phyloP scores from a whole-genome alignment of 2,888 invertebrate species.

The Hirtodrosophila cameraria region DNA sequence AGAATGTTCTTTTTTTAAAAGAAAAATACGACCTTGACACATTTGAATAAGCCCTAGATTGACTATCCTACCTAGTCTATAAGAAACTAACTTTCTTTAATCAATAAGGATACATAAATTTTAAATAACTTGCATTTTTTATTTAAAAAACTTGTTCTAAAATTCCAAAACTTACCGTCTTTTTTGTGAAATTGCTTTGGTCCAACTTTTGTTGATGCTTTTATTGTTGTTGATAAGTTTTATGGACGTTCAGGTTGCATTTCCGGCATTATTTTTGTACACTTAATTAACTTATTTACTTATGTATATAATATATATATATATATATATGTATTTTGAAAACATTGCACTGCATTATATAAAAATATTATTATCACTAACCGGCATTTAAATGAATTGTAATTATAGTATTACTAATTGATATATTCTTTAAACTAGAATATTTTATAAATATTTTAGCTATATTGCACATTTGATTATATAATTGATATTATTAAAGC shows the following conservation, averaged over 20 bases:
- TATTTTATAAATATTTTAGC: slow-evolving; percentile 63
- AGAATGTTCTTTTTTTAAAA: too few relatives aligned
- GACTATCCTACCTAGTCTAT: too few relatives aligned
- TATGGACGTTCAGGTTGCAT: slow-evolving; percentile 38
- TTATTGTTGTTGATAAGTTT: slow-evolving; percentile 16
- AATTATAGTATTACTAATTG: slow-evolving; percentile 22
- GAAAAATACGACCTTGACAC: slow-evolving; percentile 27
- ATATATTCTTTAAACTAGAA: slow-evolving; percentile 37
- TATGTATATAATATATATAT: background rate
- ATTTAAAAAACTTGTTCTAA: background rate
- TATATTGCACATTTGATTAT: slow-evolving; percentile 66
- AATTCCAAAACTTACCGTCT: slow-evolving; percentile 19
- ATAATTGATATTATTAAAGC: slow-evolving; percentile 64
- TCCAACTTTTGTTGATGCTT: slow-evolving; percentile 15
- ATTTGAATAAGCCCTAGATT: too few relatives aligned
- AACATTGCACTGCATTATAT: slow-evolving; percentile 39
- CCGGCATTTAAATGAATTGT: slow-evolving; percentile 47
- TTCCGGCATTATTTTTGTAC: slow-evolving; percentile 34
- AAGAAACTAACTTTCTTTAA: too few relatives aligned
- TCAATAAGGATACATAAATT: too few relatives aligned
- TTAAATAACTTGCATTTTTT: background rate
- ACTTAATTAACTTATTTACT: slow-evolving; percentile 26
- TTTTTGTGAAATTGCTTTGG: slow-evolving; percentile 7
- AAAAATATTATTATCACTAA: slow-evolving; percentile 49
- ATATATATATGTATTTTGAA: slow-evolving; percentile 11